A percentile compares a stretch with the other conserved stretches of the same genome.
Evolutionary conservation across 2,797 vertebrate species (phyloP).

Genomic region (Neoniphon sammara): DNA sequence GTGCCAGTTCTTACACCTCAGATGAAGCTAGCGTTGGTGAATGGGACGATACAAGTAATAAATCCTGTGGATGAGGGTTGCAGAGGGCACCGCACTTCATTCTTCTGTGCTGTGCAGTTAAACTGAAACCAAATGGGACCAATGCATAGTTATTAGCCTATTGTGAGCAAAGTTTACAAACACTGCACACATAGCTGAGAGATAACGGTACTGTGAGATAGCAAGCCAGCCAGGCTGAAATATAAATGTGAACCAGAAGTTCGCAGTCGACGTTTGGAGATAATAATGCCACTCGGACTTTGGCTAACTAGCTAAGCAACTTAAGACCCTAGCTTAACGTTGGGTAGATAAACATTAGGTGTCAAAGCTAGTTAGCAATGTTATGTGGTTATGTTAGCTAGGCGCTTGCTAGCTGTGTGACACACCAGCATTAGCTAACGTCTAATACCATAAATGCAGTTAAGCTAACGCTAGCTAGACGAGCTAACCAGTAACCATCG

Average conservation of each 20-base stretch:
- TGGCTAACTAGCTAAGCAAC: constrained; percentile 1
- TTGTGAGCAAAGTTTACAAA: not conserved
- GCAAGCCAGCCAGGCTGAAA: not conserved
- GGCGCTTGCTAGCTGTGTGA: constrained; percentile 32
- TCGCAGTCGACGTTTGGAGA: not conserved
- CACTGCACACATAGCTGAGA: not conserved
- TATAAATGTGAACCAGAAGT: not conserved
- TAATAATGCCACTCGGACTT: no score
- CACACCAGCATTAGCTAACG: constrained; percentile 21
- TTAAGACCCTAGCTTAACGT: not conserved
- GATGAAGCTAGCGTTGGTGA: constrained; percentile 28
- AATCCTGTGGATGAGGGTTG: constrained; percentile 13
- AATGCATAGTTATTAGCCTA: not conserved
- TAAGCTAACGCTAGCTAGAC: constrained; percentile 12
- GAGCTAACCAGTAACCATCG: constrained; percentile 2
- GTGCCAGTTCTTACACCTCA: not conserved
- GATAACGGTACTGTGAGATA: not conserved
- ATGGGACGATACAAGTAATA: constrained; percentile 6
- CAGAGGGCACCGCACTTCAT: constrained; percentile 31
- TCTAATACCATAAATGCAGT: not conserved
- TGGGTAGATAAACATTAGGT: not conserved
- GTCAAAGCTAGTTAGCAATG: constrained; percentile 19
- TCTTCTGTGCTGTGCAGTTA: constrained; percentile 16
- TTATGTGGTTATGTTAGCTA: constrained; percentile 46
- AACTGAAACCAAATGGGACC: not conserved